Conservation (phyloP, 2,888 invertebrate species). For the Adelphocoris suturalis region DNA sequence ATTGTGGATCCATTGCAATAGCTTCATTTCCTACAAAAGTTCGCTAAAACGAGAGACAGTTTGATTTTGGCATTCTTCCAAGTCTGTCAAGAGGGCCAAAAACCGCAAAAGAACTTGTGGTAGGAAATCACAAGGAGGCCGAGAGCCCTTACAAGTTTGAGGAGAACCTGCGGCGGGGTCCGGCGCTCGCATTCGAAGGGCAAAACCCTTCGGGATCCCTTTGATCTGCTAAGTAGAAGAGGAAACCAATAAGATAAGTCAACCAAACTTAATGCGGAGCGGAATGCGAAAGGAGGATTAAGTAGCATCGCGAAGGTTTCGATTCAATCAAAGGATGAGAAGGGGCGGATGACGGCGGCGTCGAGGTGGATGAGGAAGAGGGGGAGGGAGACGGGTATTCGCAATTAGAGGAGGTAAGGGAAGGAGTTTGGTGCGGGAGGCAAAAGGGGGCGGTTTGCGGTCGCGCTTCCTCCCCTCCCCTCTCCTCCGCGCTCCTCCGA, state of each 20-base stretch:
- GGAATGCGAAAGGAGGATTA: constrained; percentile 58
- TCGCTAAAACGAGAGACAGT: too few relatives aligned
- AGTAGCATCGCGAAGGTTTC: constrained; percentile 46
- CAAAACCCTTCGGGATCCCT: not conserved
- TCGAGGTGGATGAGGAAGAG: too few relatives aligned
- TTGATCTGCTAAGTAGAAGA: constrained; percentile 56
- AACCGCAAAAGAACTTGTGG: too few relatives aligned
- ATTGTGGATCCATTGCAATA: too few relatives aligned
- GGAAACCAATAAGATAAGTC: constrained; percentile 61
- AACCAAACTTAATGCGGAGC: constrained; percentile 46
- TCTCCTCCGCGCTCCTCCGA: not conserved
- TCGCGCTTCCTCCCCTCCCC: not conserved
- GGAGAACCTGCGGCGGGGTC: not conserved
- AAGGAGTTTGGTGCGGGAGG: constrained; percentile 62
- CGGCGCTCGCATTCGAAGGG: not conserved
- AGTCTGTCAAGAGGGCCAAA: too few relatives aligned
- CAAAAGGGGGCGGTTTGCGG: constrained; percentile 56
- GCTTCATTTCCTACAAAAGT: too few relatives aligned
- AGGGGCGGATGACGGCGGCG: constrained; percentile 3
- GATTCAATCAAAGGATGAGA: constrained; percentile 65
- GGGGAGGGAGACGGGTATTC: constrained; percentile 58
- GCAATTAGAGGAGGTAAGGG: constrained; percentile 63
- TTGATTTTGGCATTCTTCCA: too few relatives aligned
- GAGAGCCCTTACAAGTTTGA: not conserved
- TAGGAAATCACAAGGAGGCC: too few relatives aligned